Conservation (phyloP, 2,888 invertebrate species). For the Peribatodes rhomboidaria region DNA sequence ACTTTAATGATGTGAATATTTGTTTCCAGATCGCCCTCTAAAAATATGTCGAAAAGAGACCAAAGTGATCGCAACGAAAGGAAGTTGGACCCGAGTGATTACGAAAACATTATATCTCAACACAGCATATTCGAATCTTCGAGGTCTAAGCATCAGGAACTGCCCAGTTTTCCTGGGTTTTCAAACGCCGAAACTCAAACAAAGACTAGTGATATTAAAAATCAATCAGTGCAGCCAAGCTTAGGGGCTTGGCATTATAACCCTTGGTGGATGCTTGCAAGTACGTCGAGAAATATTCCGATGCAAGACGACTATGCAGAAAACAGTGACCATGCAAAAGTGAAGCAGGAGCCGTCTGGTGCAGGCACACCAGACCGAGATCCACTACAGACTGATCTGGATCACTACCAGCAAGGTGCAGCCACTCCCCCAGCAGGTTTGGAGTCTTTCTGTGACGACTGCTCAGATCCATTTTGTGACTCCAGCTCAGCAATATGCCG, state of each 20-base stretch:
- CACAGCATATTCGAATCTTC: constrained; percentile 82
- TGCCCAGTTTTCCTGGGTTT: constrained; percentile 83
- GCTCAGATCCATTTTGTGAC: constrained; percentile 85
- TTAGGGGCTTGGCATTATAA: constrained; percentile 84
- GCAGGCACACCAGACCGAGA: constrained; percentile 79
- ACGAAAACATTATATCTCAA: constrained; percentile 82
- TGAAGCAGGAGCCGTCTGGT: constrained; percentile 79
- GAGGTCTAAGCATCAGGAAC: constrained; percentile 77
- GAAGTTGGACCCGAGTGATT: constrained; percentile 81
- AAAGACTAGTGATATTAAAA: constrained; percentile 78
- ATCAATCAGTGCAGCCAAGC: constrained; percentile 72
- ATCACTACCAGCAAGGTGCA: constrained; percentile 70
- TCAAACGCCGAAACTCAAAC: constrained; percentile 85
- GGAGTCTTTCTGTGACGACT: constrained; percentile 84
- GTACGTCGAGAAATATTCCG: constrained; percentile 79
- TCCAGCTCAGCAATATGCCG: constrained; percentile 78
- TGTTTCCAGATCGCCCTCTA: constrained; percentile 45
- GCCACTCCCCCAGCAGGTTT: constrained; percentile 78
- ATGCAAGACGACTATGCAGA: constrained; percentile 81
- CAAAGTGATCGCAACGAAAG: constrained; percentile 79
- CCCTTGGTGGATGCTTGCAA: constrained; percentile 85
- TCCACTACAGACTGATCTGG: constrained; percentile 73
- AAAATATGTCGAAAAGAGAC: constrained; percentile 83
- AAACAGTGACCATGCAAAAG: constrained; percentile 76
- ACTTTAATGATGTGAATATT: constrained; percentile 18